phyloP scores from a whole-genome alignment of 2,797 vertebrate species.

The Coregonus sp. region DNA sequence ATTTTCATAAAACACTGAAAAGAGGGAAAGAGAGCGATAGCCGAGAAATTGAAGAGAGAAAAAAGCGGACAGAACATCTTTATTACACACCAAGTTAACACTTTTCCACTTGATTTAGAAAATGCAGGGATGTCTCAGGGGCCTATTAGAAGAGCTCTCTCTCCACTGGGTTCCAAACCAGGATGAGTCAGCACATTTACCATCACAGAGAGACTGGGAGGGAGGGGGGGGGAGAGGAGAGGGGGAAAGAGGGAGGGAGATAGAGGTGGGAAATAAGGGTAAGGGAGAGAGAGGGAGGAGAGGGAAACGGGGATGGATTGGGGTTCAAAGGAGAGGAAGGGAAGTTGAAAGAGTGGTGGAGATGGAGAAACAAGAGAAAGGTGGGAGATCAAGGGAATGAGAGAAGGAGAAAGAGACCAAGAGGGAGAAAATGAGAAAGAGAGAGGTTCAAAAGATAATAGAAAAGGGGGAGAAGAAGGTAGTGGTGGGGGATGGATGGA shows the following conservation, averaged over 20 bases:
- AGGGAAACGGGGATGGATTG: neutral
- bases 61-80: constrained; percentile 77
- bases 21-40: constrained; percentile 30
- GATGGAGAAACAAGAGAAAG: neutral
- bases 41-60: constrained; percentile 22
- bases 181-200: constrained; percentile 88
- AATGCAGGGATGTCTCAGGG: constrained; percentile 87
- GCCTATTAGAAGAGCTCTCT: constrained; percentile 90
- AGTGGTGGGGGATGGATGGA: neutral
- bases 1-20: constrained; percentile 74
- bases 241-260: constrained; percentile 2
- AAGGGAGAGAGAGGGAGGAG: neutral
- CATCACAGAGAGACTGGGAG: constrained; percentile 76
- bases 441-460: too few species aligned
- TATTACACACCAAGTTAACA: constrained; percentile 90
- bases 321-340: neutral
- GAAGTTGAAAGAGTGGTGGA: neutral
- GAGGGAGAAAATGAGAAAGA: neutral
- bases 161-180: constrained; percentile 79
- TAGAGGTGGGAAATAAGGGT: neutral
- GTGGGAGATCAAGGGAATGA: neutral
- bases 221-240: constrained; percentile 13
- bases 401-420: neutral
- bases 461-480: too few species aligned
- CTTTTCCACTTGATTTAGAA: constrained; percentile 90